phyloP scores from a whole-genome alignment of 2,113 vertebrate genomes.

The Anguilla japonica region DNA sequence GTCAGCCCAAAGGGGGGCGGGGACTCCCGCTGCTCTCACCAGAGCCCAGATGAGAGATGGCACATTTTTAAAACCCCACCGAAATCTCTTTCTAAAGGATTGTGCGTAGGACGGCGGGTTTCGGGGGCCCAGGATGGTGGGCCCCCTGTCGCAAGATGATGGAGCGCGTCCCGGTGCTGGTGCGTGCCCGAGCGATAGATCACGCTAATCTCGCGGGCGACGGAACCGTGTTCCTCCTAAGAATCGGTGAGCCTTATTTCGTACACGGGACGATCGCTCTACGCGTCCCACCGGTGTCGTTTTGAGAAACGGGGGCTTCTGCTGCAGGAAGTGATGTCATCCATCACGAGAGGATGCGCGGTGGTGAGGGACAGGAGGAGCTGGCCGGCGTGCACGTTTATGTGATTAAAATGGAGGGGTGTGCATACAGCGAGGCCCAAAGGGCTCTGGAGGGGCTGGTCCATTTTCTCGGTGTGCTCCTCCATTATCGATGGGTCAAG shows the following conservation, averaged over 20 bases:
- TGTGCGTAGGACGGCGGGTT: not conserved
- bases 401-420: not conserved
- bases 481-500: slow-evolving; percentile 36
- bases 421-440: too few relatives aligned
- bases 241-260: not conserved
- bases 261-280: not conserved
- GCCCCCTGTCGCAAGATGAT: not conserved
- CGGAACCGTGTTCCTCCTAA: not conserved
- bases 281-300: not conserved
- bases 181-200: not conserved
- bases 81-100: not conserved
- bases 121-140: not conserved
- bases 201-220: not conserved
- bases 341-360: not conserved
- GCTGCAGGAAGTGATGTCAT: not conserved
- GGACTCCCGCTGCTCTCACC: not conserved
- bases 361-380: not conserved
- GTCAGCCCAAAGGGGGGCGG: not conserved
- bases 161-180: slow-evolving; percentile 15
- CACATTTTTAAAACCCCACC: not conserved
- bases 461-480: slow-evolving; percentile 5
- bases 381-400: not conserved
- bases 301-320: not conserved
- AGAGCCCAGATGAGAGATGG: not conserved
- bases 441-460: not conserved